Evolutionary conservation across 2,797 vertebrate genomes (phyloP).

Genomic region (Pyrocephalus nanus): DNA sequence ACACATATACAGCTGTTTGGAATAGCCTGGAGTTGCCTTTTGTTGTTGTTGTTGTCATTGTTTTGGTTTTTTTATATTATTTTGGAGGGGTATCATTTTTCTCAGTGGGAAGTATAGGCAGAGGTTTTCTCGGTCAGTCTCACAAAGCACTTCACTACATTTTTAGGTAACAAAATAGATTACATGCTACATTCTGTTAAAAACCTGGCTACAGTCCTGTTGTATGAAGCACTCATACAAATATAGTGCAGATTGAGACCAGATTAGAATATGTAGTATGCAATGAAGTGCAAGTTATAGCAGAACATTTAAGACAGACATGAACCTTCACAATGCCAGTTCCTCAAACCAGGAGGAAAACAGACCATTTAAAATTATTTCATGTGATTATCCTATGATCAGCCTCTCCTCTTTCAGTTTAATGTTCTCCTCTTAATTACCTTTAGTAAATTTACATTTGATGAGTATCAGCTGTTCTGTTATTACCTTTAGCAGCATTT

Average conservation of each 20-base stretch:
- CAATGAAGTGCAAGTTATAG: not conserved
- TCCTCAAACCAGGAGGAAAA: not conserved
- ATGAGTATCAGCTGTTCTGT: slow-evolving; percentile 21
- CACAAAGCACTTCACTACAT: not conserved
- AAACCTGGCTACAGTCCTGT: not conserved
- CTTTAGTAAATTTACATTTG: not conserved
- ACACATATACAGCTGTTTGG: not conserved
- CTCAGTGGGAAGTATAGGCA: not conserved
- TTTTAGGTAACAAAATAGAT: not conserved
- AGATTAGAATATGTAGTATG: not conserved
- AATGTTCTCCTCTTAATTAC: slow-evolving; percentile 12
- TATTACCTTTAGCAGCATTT: not conserved
- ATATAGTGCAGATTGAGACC: not conserved
- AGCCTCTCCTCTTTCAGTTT: not conserved
- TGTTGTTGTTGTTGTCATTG: not conserved
- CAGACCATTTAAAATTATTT: not conserved
- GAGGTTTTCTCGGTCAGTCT: not conserved
- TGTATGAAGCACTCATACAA: not conserved
- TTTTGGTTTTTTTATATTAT: not conserved
- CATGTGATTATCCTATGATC: not conserved
- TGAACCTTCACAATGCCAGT: not conserved
- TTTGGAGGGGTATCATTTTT: not conserved
- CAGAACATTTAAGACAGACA: not conserved
- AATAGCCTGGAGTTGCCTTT: not conserved
- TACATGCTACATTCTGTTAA: not conserved